Evolutionary conservation across 2,888 invertebrate species (phyloP).

Genomic region (Nipponacmea schrenckii): DNA sequence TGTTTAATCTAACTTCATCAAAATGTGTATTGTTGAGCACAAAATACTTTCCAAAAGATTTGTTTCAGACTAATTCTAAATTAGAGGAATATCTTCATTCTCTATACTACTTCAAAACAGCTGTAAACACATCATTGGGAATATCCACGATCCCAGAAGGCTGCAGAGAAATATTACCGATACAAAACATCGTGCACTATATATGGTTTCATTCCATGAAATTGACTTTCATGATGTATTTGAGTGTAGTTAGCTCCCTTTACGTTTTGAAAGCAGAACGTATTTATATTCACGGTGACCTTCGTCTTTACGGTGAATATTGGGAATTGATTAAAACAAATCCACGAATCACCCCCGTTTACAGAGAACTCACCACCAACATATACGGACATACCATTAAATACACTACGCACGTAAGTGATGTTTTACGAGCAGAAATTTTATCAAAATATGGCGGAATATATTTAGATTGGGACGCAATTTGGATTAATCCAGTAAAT

Average conservation of each 20-base stretch:
- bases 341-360: slow-evolving; percentile 39
- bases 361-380: slow-evolving; percentile 40
- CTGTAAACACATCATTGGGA: slow-evolving; percentile 26
- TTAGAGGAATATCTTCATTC: slow-evolving; percentile 36
- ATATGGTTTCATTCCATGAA: slow-evolving; percentile 55
- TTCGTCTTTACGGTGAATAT: slow-evolving; percentile 47
- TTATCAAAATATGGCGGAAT: slow-evolving; percentile 63
- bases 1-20: neutral
- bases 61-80: slow-evolving; percentile 41
- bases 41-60: slow-evolving; percentile 44
- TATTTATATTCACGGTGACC: slow-evolving; percentile 59
- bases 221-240: slow-evolving; percentile 59
- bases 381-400: slow-evolving; percentile 49
- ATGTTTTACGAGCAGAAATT: slow-evolving; percentile 60
- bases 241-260: slow-evolving; percentile 57
- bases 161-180: slow-evolving; percentile 13
- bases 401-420: slow-evolving; percentile 57
- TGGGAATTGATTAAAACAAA: slow-evolving; percentile 48
- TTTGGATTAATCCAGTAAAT: slow-evolving; percentile 56
- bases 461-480: slow-evolving; percentile 64
- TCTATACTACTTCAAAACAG: slow-evolving; percentile 18
- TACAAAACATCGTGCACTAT: slow-evolving; percentile 63
- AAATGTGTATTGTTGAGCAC: slow-evolving; percentile 20
- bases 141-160: slow-evolving; percentile 9
- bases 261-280: slow-evolving; percentile 53